Evolutionary conservation across 2,113 vertebrate genomes (phyloP).

Genomic region (Elaphurus davidianus): DNA sequence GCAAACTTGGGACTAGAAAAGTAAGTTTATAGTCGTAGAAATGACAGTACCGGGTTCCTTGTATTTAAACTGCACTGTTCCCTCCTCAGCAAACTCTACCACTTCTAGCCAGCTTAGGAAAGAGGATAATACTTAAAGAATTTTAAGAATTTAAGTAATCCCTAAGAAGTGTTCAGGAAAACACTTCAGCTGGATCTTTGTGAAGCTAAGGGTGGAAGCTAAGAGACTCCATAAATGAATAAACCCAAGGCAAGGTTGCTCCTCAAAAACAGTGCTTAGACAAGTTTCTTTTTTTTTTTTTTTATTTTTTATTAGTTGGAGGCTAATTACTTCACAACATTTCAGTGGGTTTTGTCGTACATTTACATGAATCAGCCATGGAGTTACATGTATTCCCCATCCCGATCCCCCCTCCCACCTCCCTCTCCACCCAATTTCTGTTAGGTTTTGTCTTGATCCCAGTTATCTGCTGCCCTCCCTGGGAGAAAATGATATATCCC

Average conservation of each 20-base stretch:
- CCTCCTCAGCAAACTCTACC: neutral
- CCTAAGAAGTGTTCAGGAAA: neutral
- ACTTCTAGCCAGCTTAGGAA: neutral
- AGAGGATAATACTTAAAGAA: neutral
- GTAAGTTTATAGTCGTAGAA: neutral
- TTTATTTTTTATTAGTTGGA: no score
- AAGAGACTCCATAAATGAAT: neutral
- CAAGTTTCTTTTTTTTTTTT: neutral
- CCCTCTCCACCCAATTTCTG: neutral
- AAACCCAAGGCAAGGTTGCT: neutral
- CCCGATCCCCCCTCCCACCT: no score
- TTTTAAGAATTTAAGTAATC: neutral
- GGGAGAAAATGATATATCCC: neutral
- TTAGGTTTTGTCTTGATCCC: neutral
- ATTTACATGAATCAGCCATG: no score
- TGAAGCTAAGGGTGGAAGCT: neutral
- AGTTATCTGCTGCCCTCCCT: neutral
- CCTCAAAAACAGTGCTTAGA: neutral
- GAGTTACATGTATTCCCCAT: no score
- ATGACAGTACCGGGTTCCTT: neutral
- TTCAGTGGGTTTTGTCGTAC: no score
- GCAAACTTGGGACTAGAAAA: slow-evolving; percentile 12
- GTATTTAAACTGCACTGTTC: neutral
- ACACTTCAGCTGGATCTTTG: neutral
- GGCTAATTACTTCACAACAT: no score